Evolutionary conservation across 1,140 invertebrate genomes (phyloP), one percentile per base, ranked within the genome.

Genomic region (Stegodyphus mimosarum): DNA sequence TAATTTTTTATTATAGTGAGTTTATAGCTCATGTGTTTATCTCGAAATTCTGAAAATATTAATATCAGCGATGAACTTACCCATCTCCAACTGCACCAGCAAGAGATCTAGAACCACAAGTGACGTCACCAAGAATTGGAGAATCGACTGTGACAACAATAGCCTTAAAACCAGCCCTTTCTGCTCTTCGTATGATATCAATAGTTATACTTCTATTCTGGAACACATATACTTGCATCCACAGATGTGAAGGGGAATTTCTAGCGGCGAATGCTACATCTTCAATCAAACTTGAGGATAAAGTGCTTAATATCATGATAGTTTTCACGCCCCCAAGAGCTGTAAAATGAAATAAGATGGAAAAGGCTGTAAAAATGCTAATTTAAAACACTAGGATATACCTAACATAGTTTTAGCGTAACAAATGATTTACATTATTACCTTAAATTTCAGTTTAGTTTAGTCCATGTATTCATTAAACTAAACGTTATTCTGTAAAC

Each of bases 191-290:
- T 0, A 92, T 87, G 18, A 91, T 70, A 13, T 87, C 53, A 55
- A 85, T 72, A 6, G 90, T 91, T 9, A 90, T 74, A 13, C 85
- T 55, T 7, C 90, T 92, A 89, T 97, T 94, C 85, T 92, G 94
- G 88, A 96, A 97, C 86, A 98, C 94, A 88, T 98, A 98, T 0
- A 98, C 91, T 89, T 98, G 96, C 89, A 96, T 97, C 95, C 96
- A 96, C 33, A 79, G 60, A 13, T 33, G 17, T 9, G 67, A 13
- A 15, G 13, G 7, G 90, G 95, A 96, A 10, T 93, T 91, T 1
- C 93, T 93, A 2, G 95, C 95, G 5, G 93, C 93, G 78, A 92
- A 88, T 0, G 94, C 94, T 1, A 98, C 93, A 90, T 98, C 96
- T 91, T 98, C 97, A 75, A 98, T 93, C 49, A 95, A 95, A 81